These are phyloP conservation scores for Andrena bucephala DNA, from an alignment of 2,888 invertebrate genomes.

Conservation along the genomic window DNA sequence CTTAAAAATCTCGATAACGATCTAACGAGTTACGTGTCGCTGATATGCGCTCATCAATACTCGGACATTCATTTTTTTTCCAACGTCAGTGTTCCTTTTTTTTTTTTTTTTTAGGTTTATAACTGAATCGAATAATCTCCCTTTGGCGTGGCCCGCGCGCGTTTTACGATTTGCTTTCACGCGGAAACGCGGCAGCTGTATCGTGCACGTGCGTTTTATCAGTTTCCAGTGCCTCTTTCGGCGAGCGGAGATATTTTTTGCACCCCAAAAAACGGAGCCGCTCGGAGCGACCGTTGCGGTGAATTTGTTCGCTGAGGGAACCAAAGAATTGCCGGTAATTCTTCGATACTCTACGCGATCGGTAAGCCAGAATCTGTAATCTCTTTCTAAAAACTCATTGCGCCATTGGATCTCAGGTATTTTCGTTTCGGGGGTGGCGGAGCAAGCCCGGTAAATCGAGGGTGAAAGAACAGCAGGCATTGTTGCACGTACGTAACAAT, in stretches of 20 bases:
- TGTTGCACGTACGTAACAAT: conserved; percentile 64
- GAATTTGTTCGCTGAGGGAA: background rate
- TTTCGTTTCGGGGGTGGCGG: conserved; percentile 9
- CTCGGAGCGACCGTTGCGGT: background rate
- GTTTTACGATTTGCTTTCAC: conserved; percentile 18
- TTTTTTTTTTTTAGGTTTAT: too few relatives aligned
- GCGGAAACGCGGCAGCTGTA: conserved; percentile 3
- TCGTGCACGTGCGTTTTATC: background rate
- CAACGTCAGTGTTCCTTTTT: conserved; percentile 1
- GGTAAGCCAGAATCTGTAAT: too few relatives aligned
- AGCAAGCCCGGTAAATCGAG: conserved; percentile 30
- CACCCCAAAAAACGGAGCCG: background rate
- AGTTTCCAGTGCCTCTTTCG: background rate
- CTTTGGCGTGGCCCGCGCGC: conserved; percentile 18
- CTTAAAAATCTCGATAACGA: conserved; percentile 45
- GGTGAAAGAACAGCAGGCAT: conserved; percentile 38
- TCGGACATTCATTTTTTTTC: background rate
- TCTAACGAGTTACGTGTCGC: conserved; percentile 35
- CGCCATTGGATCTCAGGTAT: background rate
- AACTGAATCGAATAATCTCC: conserved; percentile 13
- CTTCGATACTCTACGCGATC: too few relatives aligned
- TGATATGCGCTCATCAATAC: conserved; percentile 18
- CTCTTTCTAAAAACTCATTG: too few relatives aligned
- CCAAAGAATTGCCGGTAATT: background rate
- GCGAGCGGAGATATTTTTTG: background rate